These are phyloP conservation scores for Otus scops DNA, from an alignment of 2,797 vertebrate genomes.

Conservation along the genomic window DNA sequence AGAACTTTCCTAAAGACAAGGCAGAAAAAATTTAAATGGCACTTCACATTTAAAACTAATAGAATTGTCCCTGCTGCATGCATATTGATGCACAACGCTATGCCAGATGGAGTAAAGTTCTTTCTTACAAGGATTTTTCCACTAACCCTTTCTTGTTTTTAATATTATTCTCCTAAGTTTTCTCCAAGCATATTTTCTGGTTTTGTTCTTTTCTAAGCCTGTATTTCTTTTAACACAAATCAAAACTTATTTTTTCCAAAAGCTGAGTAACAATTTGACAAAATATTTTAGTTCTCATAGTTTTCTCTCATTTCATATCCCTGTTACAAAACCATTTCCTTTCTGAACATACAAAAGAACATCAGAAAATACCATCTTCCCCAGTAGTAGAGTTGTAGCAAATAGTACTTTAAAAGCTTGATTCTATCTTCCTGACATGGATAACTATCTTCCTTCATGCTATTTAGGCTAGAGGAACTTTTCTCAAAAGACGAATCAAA, in stretches of 20 bases:
- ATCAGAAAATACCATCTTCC: not conserved
- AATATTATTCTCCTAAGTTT: not conserved
- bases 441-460: not conserved
- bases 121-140: not conserved
- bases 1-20: not conserved
- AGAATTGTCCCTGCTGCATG: not conserved
- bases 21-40: not conserved
- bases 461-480: not conserved
- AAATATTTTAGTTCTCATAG: not conserved
- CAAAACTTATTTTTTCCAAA: not conserved
- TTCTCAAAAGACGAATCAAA: not conserved
- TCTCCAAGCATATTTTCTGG: not conserved
- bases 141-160: not conserved
- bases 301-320: not conserved
- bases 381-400: not conserved
- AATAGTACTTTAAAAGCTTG: not conserved
- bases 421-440: not conserved
- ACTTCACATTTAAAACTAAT: not conserved
- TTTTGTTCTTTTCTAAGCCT: not conserved
- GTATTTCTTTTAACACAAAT: not conserved
- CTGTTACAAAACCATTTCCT: not conserved
- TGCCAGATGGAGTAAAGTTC: not conserved
- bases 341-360: not conserved
- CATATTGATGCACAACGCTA: not conserved
- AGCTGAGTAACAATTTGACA: not conserved